Evolutionary conservation across 2,888 invertebrate species (phyloP).

Genomic region (Amiota mariae): DNA sequence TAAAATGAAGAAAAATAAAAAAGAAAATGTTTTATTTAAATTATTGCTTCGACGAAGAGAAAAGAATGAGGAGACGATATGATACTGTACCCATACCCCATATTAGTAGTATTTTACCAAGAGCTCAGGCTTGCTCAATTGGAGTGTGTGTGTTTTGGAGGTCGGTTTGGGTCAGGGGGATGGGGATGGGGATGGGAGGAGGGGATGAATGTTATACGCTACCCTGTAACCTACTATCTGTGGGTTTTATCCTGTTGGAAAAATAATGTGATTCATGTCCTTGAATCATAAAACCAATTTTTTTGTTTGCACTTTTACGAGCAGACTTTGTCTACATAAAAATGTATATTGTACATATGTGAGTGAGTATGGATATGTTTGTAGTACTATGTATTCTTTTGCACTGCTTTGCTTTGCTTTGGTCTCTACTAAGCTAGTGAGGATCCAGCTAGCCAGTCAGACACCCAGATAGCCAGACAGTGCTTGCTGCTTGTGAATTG

Average conservation of each 20-base stretch:
- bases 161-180: constrained; percentile 11
- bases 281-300: constrained; percentile 73
- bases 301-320: constrained; percentile 69
- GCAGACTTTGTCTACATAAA: constrained; percentile 68
- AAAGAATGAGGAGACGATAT: too few relatives aligned
- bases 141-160: too few relatives aligned
- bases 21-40: constrained; percentile 69
- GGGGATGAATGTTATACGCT: constrained; percentile 31
- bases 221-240: constrained; percentile 49
- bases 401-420: constrained; percentile 51
- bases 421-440: constrained; percentile 44
- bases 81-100: too few relatives aligned
- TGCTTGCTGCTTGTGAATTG: too few relatives aligned
- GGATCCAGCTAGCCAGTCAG: too few relatives aligned
- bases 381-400: constrained; percentile 37
- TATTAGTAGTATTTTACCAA: too few relatives aligned
- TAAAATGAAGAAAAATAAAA: too few relatives aligned
- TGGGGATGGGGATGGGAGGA: constrained; percentile 37
- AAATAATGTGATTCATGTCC: constrained; percentile 73
- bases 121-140: too few relatives aligned
- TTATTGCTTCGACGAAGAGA: constrained; percentile 57
- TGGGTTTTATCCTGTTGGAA: constrained; percentile 62
- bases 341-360: constrained; percentile 58
- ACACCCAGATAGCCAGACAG: too few relatives aligned
- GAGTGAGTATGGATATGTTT: constrained; percentile 33